Conservation (phyloP, 2,888 invertebrate genomes). For the Meloe dianella region DNA sequence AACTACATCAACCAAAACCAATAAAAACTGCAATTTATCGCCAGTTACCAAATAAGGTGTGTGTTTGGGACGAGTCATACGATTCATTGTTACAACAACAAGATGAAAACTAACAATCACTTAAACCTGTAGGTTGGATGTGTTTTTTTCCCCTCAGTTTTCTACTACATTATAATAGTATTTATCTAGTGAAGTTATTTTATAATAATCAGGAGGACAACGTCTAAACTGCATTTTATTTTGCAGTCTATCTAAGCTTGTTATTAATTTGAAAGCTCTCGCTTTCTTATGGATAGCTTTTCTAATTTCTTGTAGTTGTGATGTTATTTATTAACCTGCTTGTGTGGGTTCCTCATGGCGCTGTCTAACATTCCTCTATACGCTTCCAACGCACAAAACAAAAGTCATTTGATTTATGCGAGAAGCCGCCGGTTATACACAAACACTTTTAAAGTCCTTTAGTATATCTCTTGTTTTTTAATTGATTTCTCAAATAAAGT, state of each 20-base stretch:
- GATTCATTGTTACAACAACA: constrained; percentile 17
- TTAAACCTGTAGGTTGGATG: background rate
- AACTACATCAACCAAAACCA: constrained; percentile 7
- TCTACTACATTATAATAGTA: background rate
- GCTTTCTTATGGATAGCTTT: constrained; percentile 10
- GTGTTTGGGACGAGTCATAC: constrained; percentile 18
- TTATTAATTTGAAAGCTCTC: background rate
- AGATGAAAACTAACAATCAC: constrained; percentile 6
- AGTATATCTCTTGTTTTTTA: background rate
- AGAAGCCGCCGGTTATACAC: constrained; percentile 23
- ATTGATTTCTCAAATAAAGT: background rate
- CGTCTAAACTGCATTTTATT: background rate
- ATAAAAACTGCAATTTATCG: constrained; percentile 13
- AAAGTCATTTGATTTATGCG: constrained; percentile 35
- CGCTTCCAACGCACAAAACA: constrained; percentile 43
- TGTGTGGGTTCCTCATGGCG: constrained; percentile 48
- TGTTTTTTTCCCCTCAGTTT: too few relatives aligned
- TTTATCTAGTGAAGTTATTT: background rate
- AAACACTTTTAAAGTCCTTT: background rate
- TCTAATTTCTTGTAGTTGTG: constrained; percentile 32
- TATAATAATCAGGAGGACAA: background rate
- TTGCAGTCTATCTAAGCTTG: too few relatives aligned
- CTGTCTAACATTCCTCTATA: constrained; percentile 46
- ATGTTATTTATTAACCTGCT: constrained; percentile 47
- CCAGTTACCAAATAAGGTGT: constrained; percentile 13